A percentile compares a stretch with the other conserved stretches of the same genome.
Conservation (phyloP, 2,797 vertebrate genomes). For the Carapus acus region DNA sequence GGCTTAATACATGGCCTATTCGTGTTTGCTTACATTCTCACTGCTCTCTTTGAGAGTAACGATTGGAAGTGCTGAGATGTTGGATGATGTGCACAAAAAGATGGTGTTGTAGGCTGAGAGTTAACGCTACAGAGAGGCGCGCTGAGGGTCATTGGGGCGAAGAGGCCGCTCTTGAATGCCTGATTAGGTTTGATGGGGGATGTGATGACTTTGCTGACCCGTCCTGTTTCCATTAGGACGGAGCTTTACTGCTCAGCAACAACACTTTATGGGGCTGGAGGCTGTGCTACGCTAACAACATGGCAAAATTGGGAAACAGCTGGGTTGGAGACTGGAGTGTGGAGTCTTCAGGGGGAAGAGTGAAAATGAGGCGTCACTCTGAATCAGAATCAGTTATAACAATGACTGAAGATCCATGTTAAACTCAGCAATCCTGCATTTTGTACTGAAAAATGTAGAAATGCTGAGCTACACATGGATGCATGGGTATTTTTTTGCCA, state of each 20-base stretch:
- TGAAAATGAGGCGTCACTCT: too few relatives aligned
- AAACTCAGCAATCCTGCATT: too few relatives aligned
- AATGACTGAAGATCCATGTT: too few relatives aligned
- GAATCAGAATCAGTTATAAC: too few relatives aligned
- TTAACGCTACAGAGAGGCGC: conserved; percentile 36
- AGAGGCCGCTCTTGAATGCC: conserved; percentile 38
- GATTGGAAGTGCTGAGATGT: conserved; percentile 17
- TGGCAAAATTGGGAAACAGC: conserved; percentile 2
- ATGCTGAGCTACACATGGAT: too few relatives aligned
- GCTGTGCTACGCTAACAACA: not conserved
- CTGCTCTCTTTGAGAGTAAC: conserved; percentile 30
- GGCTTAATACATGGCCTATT: conserved; percentile 12
- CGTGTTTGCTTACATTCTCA: conserved; percentile 30
- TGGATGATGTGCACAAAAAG: conserved; percentile 36
- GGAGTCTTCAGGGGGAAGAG: too few relatives aligned
- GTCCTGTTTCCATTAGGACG: conserved; percentile 32
- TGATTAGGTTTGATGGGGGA: conserved; percentile 44
- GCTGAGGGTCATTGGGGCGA: conserved; percentile 26
- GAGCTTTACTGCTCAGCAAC: conserved; percentile 4
- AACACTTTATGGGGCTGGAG: conserved; percentile 20
- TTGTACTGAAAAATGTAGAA: too few relatives aligned
- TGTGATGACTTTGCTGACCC: conserved; percentile 24
- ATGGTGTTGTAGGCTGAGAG: conserved; percentile 28
- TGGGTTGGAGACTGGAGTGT: not conserved
- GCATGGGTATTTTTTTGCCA: too few relatives aligned